A percentile compares a stretch with the other conserved stretches of the same genome.
Evolutionary conservation across 2,888 invertebrate genomes (phyloP).

Genomic region (Brenthis ino): DNA sequence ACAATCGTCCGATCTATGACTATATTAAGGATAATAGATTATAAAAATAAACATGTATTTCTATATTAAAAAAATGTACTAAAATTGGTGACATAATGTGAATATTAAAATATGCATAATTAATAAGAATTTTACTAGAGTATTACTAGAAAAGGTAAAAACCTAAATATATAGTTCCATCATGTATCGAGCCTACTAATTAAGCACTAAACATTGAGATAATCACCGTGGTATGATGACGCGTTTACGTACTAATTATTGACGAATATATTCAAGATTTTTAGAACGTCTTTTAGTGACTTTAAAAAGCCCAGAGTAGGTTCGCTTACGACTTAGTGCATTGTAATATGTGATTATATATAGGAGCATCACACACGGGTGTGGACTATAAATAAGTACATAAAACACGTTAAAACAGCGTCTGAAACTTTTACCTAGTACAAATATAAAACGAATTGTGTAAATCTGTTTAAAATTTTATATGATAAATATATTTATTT

Average conservation of each 20-base stretch:
- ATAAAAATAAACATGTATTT: too few relatives aligned
- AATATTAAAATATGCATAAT: neutral
- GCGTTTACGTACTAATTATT: neutral
- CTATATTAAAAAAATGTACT: neutral
- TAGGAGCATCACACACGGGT: neutral
- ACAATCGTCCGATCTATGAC: constrained; percentile 10
- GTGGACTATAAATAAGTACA: neutral
- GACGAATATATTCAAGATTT: neutral
- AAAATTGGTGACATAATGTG: neutral
- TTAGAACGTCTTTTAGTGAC: constrained; percentile 11
- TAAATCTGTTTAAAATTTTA: neutral
- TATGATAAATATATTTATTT: constrained; percentile 18
- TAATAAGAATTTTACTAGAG: neutral
- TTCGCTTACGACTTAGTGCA: neutral
- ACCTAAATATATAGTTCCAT: neutral
- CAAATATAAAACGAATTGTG: neutral
- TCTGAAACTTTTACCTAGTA: neutral
- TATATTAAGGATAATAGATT: neutral
- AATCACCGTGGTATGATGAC: neutral
- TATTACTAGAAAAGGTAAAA: too few relatives aligned
- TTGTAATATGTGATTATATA: neutral
- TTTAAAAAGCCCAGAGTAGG: constrained; percentile 1
- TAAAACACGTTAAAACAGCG: neutral
- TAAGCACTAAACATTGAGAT: constrained; percentile 1
- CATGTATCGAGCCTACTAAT: constrained; percentile 6